Conservation (phyloP, 2,113 vertebrate species). For the Zosterops japonicus region DNA sequence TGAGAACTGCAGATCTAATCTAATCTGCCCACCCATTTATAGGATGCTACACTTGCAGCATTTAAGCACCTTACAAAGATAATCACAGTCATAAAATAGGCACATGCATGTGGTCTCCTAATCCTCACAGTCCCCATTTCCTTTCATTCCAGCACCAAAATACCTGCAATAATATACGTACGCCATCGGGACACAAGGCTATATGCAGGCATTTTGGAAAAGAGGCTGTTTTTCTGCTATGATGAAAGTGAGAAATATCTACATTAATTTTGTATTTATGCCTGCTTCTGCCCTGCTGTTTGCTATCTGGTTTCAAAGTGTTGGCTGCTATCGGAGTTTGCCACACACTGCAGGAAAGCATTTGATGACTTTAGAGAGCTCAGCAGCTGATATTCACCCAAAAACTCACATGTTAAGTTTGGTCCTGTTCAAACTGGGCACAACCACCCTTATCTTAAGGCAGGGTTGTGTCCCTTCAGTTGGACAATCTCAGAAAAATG, state of each 20-base stretch:
- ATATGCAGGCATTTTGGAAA: slow-evolving; percentile 4
- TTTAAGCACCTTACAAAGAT: slow-evolving; percentile 62
- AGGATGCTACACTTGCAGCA: slow-evolving; percentile 32
- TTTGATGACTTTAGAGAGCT: background rate
- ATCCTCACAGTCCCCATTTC: slow-evolving; percentile 32
- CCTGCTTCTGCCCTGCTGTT: slow-evolving; percentile 4
- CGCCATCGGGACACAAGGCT: background rate
- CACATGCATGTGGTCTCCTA: slow-evolving; percentile 51
- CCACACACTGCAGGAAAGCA: background rate
- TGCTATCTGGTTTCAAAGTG: background rate
- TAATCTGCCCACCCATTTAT: slow-evolving; percentile 54
- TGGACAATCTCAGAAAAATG: background rate
- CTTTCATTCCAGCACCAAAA: slow-evolving; percentile 30
- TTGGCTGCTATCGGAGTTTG: background rate
- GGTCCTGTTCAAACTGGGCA: background rate
- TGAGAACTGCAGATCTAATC: slow-evolving; percentile 51
- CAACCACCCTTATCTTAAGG: background rate
- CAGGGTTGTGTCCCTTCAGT: background rate
- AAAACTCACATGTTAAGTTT: background rate
- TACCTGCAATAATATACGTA: slow-evolving; percentile 6
- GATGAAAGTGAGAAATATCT: slow-evolving; percentile 37
- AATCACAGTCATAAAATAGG: slow-evolving; percentile 58
- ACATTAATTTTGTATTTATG: slow-evolving; percentile 36
- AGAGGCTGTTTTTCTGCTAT: slow-evolving; percentile 19
- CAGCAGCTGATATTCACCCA: background rate